Conservation (phyloP, 2,797 vertebrate species). For the Lutjanus argentimaculatus region DNA sequence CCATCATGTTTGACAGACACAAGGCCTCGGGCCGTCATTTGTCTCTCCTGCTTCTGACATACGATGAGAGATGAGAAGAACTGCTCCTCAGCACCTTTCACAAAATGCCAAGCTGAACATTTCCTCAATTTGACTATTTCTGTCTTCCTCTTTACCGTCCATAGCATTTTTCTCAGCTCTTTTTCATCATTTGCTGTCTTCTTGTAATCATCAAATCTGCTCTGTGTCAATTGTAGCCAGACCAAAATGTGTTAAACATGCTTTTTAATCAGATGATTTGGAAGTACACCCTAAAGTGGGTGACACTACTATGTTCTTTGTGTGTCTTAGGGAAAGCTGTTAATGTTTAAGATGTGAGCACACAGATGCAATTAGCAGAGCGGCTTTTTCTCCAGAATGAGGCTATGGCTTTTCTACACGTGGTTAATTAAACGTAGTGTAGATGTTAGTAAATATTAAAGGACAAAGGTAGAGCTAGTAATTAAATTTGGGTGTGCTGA, state of each 20-base stretch:
- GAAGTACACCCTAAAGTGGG: not conserved
- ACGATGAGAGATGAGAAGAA: constrained; percentile 74
- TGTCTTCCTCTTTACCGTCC: constrained; percentile 31
- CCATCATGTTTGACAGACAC: constrained; percentile 81
- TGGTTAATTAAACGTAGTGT: constrained; percentile 81
- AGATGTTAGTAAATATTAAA: constrained; percentile 86
- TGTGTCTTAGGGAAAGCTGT: constrained; percentile 25
- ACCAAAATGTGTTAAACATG: constrained; percentile 24
- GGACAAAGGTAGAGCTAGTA: constrained; percentile 84
- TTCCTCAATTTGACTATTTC: constrained; percentile 67
- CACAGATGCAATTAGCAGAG: constrained; percentile 67
- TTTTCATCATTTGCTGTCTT: constrained; percentile 12
- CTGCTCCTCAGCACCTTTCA: constrained; percentile 74
- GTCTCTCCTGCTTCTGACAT: constrained; percentile 71
- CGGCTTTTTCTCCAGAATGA: constrained; percentile 50
- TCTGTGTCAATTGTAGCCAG: not conserved
- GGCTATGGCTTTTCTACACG: constrained; percentile 62
- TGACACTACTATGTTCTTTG: constrained; percentile 14
- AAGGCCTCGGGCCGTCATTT: constrained; percentile 76
- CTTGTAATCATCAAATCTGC: constrained; percentile 17
- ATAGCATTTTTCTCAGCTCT: constrained; percentile 11
- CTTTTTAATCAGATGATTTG: constrained; percentile 34
- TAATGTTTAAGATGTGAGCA: constrained; percentile 53
- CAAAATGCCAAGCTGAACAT: constrained; percentile 78
- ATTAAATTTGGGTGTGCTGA: constrained; percentile 85